Conservation (phyloP, 2,797 vertebrate species). For the Tolypeutes matacus region DNA sequence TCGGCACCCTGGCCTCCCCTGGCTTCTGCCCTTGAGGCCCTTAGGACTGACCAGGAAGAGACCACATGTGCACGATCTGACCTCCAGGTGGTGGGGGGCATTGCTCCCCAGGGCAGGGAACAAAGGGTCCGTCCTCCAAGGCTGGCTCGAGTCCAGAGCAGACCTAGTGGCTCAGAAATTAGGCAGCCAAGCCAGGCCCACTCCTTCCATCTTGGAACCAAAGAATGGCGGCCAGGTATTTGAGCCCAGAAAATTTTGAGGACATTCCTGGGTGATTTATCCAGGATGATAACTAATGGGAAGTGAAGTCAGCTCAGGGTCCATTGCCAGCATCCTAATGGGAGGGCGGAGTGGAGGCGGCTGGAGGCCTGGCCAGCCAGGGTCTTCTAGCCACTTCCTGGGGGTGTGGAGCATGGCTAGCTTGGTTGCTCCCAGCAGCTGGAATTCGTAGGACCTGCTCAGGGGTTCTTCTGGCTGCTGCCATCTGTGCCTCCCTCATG, state of each 20-base stretch:
- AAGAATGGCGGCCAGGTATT: background rate
- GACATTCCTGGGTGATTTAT: background rate
- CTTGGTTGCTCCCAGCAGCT: background rate
- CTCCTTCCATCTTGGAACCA: background rate
- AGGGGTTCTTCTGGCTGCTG: background rate
- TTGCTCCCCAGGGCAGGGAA: background rate
- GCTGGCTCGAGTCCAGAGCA: background rate
- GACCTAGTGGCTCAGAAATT: background rate
- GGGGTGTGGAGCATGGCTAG: background rate
- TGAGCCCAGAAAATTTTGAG: background rate
- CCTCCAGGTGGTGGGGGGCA: fast-evolving
- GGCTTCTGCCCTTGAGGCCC: background rate
- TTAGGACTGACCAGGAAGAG: background rate
- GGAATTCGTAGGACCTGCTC: background rate
- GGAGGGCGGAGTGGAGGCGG: too few species aligned
- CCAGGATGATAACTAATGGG: fast-evolving
- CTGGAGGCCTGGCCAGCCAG: fast-evolving
- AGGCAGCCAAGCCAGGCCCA: background rate
- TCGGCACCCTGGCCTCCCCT: background rate
- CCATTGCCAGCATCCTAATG: background rate
- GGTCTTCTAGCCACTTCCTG: background rate
- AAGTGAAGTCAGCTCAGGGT: background rate
- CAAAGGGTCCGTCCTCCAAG: background rate
- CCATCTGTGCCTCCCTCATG: background rate
- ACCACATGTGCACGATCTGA: fast-evolving